Conservation (phyloP, 1,140 invertebrate genomes). For the Semibalanus balanoides region DNA sequence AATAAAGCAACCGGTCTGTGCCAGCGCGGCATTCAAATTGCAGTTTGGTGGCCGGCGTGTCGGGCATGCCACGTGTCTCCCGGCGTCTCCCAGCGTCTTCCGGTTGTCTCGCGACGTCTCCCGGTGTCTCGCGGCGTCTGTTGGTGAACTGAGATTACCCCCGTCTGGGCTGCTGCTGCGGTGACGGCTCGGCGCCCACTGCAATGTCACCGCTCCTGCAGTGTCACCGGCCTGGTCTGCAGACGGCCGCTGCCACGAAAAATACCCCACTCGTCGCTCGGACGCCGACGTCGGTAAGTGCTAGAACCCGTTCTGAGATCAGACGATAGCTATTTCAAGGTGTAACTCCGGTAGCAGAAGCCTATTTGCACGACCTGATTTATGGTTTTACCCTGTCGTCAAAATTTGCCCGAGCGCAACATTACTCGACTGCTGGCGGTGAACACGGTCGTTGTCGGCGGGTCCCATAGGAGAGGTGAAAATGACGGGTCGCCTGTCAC, state of each 20-base stretch:
- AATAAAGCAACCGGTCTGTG: not conserved
- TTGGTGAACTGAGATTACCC: no score
- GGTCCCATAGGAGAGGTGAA: not conserved
- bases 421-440: not conserved
- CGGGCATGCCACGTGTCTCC: no score
- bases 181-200: no score
- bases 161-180: no score
- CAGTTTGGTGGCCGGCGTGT: not conserved
- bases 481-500: not conserved
- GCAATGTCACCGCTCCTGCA: no score
- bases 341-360: conserved; percentile 1
- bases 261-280: not conserved
- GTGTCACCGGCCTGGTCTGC: no score
- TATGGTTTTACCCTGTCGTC: not conserved
- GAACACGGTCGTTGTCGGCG: not conserved
- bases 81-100: no score
- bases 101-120: no score
- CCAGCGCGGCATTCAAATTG: not conserved
- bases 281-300: not conserved
- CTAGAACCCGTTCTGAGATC: not conserved
- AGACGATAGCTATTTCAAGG: not conserved
- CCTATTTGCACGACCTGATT: not conserved
- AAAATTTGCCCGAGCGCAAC: not conserved
- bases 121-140: no score
- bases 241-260: not conserved